Base-by-base conservation (phyloP, 2,113 vertebrate species). In the Ctenomys sociabilis region DNA sequence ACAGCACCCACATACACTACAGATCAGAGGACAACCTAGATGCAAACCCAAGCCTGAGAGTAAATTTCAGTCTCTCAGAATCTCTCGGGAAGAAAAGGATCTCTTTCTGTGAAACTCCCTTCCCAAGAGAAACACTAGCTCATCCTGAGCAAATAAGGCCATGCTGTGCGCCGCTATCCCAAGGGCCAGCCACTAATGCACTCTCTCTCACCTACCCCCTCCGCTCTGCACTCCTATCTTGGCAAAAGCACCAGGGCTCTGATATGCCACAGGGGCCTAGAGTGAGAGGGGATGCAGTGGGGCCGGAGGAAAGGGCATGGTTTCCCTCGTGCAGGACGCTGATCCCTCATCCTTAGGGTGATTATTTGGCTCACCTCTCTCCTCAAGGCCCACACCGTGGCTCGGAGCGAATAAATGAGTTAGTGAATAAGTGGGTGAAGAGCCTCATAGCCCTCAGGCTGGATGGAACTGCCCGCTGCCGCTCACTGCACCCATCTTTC, bases 331-430 rank as follows among this genome's bases (percentile, higher is more conserved):
- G 43, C 8, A 57, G 43, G 78, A 14, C 54, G 17, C 57, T n/a
- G 13, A 54, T 45, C 1, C 6, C 40, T 14, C 0, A 1, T 40
- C 37, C 0, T 12, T 10, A 24, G 17, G 24, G 19, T 6, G 57
- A 75, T 0, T 10, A 3, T n/a, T 82, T 26, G 10, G 43, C 24
- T n/a, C 4, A 85, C 11, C 30, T 73, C 85, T 59, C 66, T 85
- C 21, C 86, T 22, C 14, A 7, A n/a, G n/a, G n/a, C n/a, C n/a
- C 37, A 72, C 63, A 2, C 4, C 7, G 13, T 35, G 35, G 57
- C 37, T 35, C 8, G 2, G 57, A 59, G 1, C 30, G 59, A 70
- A 88, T 70, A 59, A 40, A 26, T 72, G 21, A 63, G 10, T 8
- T 10, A 57, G 9, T 75, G 16, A 40, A 28, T 10, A 17, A 49